A percentile compares a stretch with the other conserved stretches of the same genome.
phyloP scores from a whole-genome alignment of 2,888 invertebrate species.

The Lasioglossum villosulum region DNA sequence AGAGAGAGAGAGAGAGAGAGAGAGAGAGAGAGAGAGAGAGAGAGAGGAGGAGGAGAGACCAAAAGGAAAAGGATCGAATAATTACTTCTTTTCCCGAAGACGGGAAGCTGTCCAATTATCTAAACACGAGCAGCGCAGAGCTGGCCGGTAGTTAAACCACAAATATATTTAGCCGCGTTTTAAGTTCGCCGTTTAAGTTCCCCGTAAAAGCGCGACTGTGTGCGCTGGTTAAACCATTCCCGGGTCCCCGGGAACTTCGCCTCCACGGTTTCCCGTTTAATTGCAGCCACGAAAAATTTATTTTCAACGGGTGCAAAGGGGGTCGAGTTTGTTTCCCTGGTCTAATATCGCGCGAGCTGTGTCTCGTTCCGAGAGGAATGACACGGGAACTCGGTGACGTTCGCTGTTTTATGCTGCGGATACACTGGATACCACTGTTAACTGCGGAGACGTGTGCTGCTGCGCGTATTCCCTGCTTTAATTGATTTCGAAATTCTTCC shows the following conservation, averaged over 20 bases:
- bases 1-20: no score
- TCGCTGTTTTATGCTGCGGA: constrained; percentile 14
- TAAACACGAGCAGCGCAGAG: neutral
- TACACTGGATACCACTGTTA: neutral
- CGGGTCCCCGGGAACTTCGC: constrained; percentile 8
- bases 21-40: no score
- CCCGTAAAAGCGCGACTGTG: neutral
- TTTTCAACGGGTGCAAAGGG: neutral
- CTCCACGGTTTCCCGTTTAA: constrained; percentile 22
- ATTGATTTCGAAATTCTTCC: no score
- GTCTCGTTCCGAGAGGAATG: neutral
- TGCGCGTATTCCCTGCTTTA: no score
- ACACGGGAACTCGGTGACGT: constrained; percentile 1
- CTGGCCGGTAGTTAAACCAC: neutral
- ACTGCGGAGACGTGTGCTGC: neutral
- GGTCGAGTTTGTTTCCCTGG: constrained; percentile 22
- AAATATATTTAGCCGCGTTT: constrained; percentile 14
- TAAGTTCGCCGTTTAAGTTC: neutral
- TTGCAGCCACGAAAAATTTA: constrained; percentile 31
- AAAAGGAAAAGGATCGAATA: neutral
- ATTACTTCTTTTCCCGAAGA: neutral
- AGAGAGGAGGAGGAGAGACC: no score
- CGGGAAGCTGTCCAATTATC: neutral
- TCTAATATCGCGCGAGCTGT: neutral
- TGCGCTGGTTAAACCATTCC: constrained; percentile 26